Conservation (phyloP, 2,888 invertebrate genomes). For the Melanostoma mellinum region DNA sequence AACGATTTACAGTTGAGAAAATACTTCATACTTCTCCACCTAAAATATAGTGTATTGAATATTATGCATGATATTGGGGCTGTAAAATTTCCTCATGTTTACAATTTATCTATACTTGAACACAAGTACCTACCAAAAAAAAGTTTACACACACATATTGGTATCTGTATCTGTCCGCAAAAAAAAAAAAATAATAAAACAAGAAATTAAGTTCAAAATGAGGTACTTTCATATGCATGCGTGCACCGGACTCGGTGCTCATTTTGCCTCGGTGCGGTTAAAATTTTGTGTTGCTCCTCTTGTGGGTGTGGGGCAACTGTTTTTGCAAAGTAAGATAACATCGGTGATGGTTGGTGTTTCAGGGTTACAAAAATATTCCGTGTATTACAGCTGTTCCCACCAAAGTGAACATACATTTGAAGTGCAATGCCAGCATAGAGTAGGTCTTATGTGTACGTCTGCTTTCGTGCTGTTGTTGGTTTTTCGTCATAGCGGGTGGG, state of each 20-base stretch:
- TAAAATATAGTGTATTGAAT: slow-evolving; percentile 10
- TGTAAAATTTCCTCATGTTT: slow-evolving; percentile 32
- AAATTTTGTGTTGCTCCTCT: slow-evolving; percentile 31
- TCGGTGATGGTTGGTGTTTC: slow-evolving; percentile 22
- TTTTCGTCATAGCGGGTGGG: slow-evolving; percentile 22
- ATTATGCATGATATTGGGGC: slow-evolving; percentile 11
- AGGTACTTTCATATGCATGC: background rate
- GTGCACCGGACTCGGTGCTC: background rate
- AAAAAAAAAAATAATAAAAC: background rate
- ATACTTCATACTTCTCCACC: background rate
- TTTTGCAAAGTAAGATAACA: slow-evolving; percentile 19
- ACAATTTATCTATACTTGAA: slow-evolving; percentile 29
- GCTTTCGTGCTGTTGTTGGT: background rate
- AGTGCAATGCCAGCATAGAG: slow-evolving; percentile 53
- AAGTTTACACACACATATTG: background rate
- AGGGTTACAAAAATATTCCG: slow-evolving; percentile 39
- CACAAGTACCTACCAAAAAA: background rate
- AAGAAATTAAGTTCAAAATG: background rate
- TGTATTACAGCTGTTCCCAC: slow-evolving; percentile 11
- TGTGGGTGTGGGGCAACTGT: slow-evolving; percentile 1
- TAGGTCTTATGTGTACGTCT: background rate
- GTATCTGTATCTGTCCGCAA: no score
- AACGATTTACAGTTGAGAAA: slow-evolving; percentile 25
- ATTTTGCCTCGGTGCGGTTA: slow-evolving; percentile 5
- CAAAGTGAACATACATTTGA: slow-evolving; percentile 33